A percentile compares a stretch with the other conserved stretches of the same genome.
Conservation (phyloP, 2,888 invertebrate genomes). For the Drosophila neoperkinsi region DNA sequence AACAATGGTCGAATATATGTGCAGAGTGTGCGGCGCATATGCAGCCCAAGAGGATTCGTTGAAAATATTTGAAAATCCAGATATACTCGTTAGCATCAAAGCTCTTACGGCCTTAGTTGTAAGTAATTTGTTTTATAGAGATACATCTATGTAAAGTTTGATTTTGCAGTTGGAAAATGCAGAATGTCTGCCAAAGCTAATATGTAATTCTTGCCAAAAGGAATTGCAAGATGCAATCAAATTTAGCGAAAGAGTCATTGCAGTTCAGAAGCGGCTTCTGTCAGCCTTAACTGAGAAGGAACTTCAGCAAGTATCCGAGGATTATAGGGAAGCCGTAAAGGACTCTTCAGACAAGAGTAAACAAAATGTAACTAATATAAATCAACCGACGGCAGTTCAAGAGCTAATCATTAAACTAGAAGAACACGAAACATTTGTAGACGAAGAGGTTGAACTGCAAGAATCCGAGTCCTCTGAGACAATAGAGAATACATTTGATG, state of each 20-base stretch:
- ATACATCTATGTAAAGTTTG: background rate
- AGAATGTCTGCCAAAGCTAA: slow-evolving; percentile 43
- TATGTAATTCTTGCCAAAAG: slow-evolving; percentile 51
- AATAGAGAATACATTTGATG: no score
- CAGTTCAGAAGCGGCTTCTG: slow-evolving; percentile 46
- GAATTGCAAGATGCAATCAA: slow-evolving; percentile 41
- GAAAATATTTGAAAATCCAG: slow-evolving; percentile 41
- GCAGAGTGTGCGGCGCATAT: slow-evolving; percentile 48
- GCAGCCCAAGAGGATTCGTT: slow-evolving; percentile 40
- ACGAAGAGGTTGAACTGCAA: slow-evolving; percentile 1
- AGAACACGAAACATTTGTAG: background rate
- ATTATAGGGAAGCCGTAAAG: slow-evolving; percentile 30
- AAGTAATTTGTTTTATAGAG: slow-evolving; percentile 5
- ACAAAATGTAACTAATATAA: background rate
- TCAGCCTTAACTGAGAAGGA: slow-evolving; percentile 36
- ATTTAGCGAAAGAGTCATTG: slow-evolving; percentile 49
- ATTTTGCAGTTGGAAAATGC: slow-evolving; percentile 39
- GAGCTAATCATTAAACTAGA: slow-evolving; percentile 15
- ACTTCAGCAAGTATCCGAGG: slow-evolving; percentile 23
- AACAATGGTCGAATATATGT: slow-evolving; percentile 45
- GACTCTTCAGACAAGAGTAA: background rate
- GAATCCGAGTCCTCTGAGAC: no score
- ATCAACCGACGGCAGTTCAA: background rate
- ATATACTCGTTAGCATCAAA: slow-evolving; percentile 43
- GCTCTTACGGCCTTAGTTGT: slow-evolving; percentile 43